phyloP scores from a whole-genome alignment of 2,797 vertebrate genomes.

The Malacoctenus gilli region DNA sequence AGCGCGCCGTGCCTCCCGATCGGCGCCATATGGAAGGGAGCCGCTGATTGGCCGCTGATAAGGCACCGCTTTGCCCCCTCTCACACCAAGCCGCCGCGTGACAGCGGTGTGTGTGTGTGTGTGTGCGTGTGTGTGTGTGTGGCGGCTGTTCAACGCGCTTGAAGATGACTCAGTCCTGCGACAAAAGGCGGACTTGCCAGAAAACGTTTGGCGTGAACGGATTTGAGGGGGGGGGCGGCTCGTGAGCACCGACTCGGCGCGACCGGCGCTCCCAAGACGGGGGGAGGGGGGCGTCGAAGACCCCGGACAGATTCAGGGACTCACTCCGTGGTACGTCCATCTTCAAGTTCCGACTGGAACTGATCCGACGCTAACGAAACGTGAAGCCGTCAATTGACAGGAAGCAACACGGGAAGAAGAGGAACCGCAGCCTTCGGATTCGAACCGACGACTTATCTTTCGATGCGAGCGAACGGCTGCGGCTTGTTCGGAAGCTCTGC shows the following conservation, averaged over 20 bases:
- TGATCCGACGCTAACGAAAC: no score
- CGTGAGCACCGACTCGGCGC: conserved; percentile 26
- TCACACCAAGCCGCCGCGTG: conserved; percentile 78
- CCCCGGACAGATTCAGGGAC: no score
- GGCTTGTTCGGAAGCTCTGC: no score
- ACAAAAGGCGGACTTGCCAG: conserved; percentile 16
- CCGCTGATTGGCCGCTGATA: conserved; percentile 92
- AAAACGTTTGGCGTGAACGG: conserved; percentile 16
- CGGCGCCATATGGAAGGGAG: conserved; percentile 94
- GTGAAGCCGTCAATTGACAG: no score
- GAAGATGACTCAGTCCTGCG: conserved; percentile 33
- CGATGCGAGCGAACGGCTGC: no score
- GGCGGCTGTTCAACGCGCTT: conserved; percentile 30
- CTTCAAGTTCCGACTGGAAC: no score
- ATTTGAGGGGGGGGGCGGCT: conserved; percentile 36
- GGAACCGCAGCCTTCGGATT: no score
- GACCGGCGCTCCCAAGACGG: no score
- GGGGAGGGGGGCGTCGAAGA: no score
- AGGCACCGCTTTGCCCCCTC: conserved; percentile 83
- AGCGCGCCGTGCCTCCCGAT: conserved; percentile 92
- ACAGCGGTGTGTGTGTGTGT: conserved; percentile 19
- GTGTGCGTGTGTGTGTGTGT: conserved; percentile 14
- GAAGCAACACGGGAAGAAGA: no score
- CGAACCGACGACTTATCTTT: no score
- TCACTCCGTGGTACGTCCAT: no score